Evolutionary conservation across 2,113 vertebrate species (phyloP).

Genomic region (Tragelaphus strepsiceros): DNA sequence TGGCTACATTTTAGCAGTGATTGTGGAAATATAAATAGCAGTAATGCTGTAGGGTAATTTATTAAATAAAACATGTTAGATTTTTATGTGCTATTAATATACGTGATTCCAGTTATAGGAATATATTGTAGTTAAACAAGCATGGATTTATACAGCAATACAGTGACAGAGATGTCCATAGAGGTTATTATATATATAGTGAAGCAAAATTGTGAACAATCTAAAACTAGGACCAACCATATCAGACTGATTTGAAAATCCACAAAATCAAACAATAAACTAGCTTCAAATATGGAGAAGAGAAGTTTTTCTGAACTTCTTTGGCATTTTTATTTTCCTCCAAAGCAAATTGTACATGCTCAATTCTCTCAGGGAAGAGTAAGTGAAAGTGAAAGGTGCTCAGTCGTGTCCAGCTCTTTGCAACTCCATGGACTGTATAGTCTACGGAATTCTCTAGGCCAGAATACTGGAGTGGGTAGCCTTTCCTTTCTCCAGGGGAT

Average conservation of each 20-base stretch:
- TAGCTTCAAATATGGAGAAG: background rate
- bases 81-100: background rate
- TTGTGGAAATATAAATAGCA: background rate
- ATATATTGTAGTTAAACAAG: background rate
- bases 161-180: background rate
- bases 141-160: background rate
- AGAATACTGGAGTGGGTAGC: background rate
- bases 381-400: background rate
- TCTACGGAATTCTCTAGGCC: background rate
- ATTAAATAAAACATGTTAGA: background rate
- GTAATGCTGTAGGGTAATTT: background rate
- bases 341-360: background rate
- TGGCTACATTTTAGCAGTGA: background rate
- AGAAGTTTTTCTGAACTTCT: background rate
- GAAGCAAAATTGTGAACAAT: background rate
- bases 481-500: background rate
- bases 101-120: background rate
- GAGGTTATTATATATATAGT: background rate
- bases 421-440: background rate
- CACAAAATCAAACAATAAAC: background rate
- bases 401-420: background rate
- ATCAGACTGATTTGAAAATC: background rate
- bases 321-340: background rate
- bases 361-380: background rate
- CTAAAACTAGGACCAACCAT: background rate